Conservation (phyloP, 2,113 vertebrate species). For the Pristiophorus japonicus region DNA sequence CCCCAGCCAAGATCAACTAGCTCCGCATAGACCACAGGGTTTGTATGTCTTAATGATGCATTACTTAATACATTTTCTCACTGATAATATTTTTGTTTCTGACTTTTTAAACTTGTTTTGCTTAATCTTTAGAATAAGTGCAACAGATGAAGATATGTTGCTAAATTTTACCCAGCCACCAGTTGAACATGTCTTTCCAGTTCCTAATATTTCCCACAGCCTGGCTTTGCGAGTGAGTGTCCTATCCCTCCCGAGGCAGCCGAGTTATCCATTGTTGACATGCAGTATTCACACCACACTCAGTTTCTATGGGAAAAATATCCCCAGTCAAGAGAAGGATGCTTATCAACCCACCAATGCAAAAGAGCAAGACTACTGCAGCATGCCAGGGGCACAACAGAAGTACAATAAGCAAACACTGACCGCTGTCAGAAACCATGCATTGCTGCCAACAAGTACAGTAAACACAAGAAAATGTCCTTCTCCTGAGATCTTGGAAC, state of each 20-base stretch:
- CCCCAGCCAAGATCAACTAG: not conserved
- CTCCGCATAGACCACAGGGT: not conserved
- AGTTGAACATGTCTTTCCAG: conserved; percentile 87
- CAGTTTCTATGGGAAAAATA: conserved; percentile 66
- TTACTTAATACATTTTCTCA: not conserved
- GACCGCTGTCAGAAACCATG: conserved; percentile 44
- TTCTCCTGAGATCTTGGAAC: conserved; percentile 56
- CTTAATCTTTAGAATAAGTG: conserved; percentile 74
- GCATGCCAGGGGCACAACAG: conserved; percentile 57
- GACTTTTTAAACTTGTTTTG: conserved; percentile 41
- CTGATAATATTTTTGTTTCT: not conserved
- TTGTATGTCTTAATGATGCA: not conserved
- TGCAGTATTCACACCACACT: conserved; percentile 91
- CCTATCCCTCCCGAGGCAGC: conserved; percentile 91
- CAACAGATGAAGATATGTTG: conserved; percentile 83
- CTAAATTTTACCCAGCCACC: conserved; percentile 91
- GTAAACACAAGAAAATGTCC: conserved; percentile 53
- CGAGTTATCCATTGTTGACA: conserved; percentile 82
- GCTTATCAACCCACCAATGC: conserved; percentile 46
- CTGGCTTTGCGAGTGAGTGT: conserved; percentile 93
- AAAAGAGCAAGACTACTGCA: conserved; percentile 50
- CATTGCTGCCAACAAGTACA: conserved; percentile 48
- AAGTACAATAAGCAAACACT: conserved; percentile 61
- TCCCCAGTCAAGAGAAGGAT: conserved; percentile 52
- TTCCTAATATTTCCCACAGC: conserved; percentile 89